Base-by-base conservation (phyloP, 2,113 vertebrate genomes). In the Actenoides lindsayi region DNA sequence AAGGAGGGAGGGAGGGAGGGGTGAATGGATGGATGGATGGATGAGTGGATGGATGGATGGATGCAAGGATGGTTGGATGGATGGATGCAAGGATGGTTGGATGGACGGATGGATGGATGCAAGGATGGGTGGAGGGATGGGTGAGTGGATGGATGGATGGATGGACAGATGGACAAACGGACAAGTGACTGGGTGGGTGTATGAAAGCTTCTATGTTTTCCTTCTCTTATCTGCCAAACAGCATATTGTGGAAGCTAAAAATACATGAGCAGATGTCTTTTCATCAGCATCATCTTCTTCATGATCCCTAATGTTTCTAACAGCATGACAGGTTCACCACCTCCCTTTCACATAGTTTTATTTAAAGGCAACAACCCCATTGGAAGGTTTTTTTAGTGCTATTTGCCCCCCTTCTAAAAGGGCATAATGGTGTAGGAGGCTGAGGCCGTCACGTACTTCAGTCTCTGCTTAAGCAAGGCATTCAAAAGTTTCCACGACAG, bases 151-250 rank as follows among this genome's bases (percentile, higher is more conserved):
- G 62, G 27, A 5, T 37, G 62, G 27, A 5, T 37, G 39, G 6
- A 1, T 21, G 30, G 13, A 6, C 10, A 9, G 11, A 2, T 37
- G 12, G 6, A 1, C 11, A 9, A 10, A 3, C 31, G 54, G 46
- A 28, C 50, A 41, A 16, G 33, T 14, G 46, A 9, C 23, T 25
- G 53, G 19, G 24, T 24, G 28, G 62, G 21, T 33, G 18, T 71
- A 30, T 63, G 57, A 57, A 60, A 3, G 20, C 6, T 62, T 70
- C 33, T 89, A 21, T 42, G 11, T 39, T 90, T 76, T 91, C 23
- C 21, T 69, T 76, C 46, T 44, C 28, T 81, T 41, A n/a, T n/a
- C 18, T 80, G 33, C 28, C 33, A 78, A 83, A 48, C 6, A 0
- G 0, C 51, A 62, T 50, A 33, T 28, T 11, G 4, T 41, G 25